These are phyloP conservation scores for Apodemia mormo DNA, from an alignment of 2,888 invertebrate genomes.

Conservation along the genomic window DNA sequence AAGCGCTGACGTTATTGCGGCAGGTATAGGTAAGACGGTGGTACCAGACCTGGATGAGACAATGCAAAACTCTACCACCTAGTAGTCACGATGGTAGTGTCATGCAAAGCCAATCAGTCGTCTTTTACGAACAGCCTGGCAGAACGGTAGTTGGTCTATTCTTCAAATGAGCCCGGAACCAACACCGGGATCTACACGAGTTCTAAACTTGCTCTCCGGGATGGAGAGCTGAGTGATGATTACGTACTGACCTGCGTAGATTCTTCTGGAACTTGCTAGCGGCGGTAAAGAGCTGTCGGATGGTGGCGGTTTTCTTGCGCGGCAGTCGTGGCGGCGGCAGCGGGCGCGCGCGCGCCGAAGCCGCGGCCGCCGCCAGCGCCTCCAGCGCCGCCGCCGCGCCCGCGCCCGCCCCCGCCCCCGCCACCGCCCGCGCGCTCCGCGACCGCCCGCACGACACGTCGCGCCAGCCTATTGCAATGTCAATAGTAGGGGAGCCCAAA, in stretches of 20 bases:
- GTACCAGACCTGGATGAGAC: too few species aligned
- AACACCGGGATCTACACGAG: too few species aligned
- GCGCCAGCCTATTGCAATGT: conserved; percentile 19
- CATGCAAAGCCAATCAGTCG: too few species aligned
- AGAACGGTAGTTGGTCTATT: too few species aligned
- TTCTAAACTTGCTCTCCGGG: too few species aligned
- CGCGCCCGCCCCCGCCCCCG: conserved; percentile 72
- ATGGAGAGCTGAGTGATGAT: too few species aligned
- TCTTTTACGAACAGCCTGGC: too few species aligned
- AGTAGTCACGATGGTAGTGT: too few species aligned
- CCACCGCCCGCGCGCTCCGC: conserved; percentile 56
- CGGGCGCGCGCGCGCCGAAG: conserved; percentile 56
- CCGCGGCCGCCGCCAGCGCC: conserved; percentile 83
- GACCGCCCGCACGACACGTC: conserved; percentile 70
- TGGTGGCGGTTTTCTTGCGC: conserved; percentile 92
- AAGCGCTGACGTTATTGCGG: too few species aligned
- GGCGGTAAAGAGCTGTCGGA: conserved; percentile 96
- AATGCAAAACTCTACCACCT: too few species aligned
- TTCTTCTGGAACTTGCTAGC: conserved; percentile 98
- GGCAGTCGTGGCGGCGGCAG: conserved; percentile 86
- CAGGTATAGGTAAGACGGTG: too few species aligned
- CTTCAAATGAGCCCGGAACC: too few species aligned
- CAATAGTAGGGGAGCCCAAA: neutral
- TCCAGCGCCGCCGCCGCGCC: conserved; percentile 87
- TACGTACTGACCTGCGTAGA: conserved; percentile 84